Base-by-base conservation (phyloP, 2,888 invertebrate genomes). In the Lordiphosa fenestrarum region DNA sequence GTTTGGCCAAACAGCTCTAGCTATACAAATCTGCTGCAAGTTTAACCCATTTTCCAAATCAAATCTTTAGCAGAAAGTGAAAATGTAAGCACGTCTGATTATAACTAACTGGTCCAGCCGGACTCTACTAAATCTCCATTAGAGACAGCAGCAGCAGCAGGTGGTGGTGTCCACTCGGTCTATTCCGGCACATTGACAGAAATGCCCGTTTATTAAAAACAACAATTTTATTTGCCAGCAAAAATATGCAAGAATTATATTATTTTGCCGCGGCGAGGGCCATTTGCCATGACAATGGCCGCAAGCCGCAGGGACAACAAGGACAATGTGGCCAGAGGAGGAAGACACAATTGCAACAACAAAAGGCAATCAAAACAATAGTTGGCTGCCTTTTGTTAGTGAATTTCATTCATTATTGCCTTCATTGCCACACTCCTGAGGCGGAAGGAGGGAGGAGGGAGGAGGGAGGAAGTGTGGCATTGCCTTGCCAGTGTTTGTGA, bases 341-440 rank as follows among this genome's bases (percentile, higher is more conserved):
- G 30, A 19, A 50, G 35, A 15, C 23, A 56, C 30, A 54, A 44
- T 36, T 39, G 19, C 53, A 42, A 12, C 37, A 41, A 41, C 62
- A 49, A 63, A 64, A 64, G 62, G 66, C 71, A 70, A 73, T 73
- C 81, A 74, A 74, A 74, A 74, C 82, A 84, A 76, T 73, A 77
- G 72, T 69, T 72, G 69, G 72, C 61, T 76, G 74, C 62, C 81
- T 70, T 76, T 78, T 78, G 76, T 83, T 75, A 72, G 73, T 70
- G 76, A 53, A 65, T 70, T 82, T 77, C 69, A 75, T 80, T 80
- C 73, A 83, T 83, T 80, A 82, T 80, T 82, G 81, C 78, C 82
- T 71, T 74, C 78, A 81, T 74, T 74, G 78, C 72, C 78, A 68
- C 71, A 73, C 66, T 61, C 42, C 69, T 62, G 44, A 49, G 49